These are phyloP conservation scores for Nectonema munidae DNA, from an alignment of 2,888 invertebrate species.

Conservation along the genomic window DNA sequence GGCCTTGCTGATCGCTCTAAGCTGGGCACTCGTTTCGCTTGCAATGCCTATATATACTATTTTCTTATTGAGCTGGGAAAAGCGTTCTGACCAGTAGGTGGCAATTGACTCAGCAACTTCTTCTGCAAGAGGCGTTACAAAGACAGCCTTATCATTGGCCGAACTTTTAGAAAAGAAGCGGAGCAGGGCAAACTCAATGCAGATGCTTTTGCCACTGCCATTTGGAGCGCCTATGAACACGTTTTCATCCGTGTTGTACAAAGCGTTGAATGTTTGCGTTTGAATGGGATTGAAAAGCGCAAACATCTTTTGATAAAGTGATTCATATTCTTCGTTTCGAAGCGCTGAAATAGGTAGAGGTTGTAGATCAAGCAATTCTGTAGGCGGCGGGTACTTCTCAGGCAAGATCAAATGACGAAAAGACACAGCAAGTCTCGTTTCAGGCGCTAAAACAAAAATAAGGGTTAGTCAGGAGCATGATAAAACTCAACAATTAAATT, in stretches of 20 bases:
- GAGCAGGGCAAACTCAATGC: constrained; percentile 75
- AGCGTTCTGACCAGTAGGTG: too few relatives aligned
- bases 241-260: constrained; percentile 89
- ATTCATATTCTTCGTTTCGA: constrained; percentile 48
- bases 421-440: constrained; percentile 44
- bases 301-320: constrained; percentile 41
- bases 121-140: constrained; percentile 58
- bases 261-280: constrained; percentile 74
- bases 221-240: constrained; percentile 41
- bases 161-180: constrained; percentile 41
- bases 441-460: constrained; percentile 18
- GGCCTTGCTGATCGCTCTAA: constrained; percentile 32
- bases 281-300: constrained; percentile 92
- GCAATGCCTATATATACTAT: too few relatives aligned
- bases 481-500: too few relatives aligned
- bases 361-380: constrained; percentile 74
- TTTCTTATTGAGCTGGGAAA: too few relatives aligned
- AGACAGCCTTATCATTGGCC: constrained; percentile 42
- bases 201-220: constrained; percentile 33
- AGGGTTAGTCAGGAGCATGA: too few relatives aligned
- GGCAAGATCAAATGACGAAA: constrained; percentile 83
- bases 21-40: constrained; percentile 18
- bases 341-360: constrained; percentile 65
- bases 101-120: constrained; percentile 22
- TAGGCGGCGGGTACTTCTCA: constrained; percentile 87